Base-by-base conservation (phyloP, 2,113 vertebrate genomes). In the Sigmodon hispidus region DNA sequence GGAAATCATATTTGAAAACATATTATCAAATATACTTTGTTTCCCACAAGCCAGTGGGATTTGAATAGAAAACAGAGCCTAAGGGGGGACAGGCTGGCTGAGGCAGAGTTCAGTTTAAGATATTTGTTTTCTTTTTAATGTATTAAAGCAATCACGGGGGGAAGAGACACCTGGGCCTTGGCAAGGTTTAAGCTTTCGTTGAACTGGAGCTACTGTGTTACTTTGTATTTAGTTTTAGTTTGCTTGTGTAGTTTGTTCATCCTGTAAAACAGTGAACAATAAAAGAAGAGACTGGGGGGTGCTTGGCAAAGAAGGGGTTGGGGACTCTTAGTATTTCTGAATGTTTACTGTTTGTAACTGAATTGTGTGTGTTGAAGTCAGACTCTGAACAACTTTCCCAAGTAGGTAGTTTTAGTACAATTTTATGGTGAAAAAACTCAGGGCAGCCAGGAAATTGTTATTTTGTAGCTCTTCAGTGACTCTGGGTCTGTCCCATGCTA, bases 21-120 rank as follows among this genome's bases (percentile, higher is more conserved):
- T 79, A 79, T 95, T 85, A 76, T 93, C 43, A 92, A 85, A 70
- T 76, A 87, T 11, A 67, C 70, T 96, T 91, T 84, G 57, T 94
- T 73, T 96, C 45, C 36, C 22, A 90, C 52, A 26, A 22, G n/a
- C n/a, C 83, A 94, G 40, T 65, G 57, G 90, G n/a, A 50, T 87
- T 63, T 86, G 59, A 61, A 34, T 84, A 70, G 70, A 48, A 96
- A 94, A 88, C n/a, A 70, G 63, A 81, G 93, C 34, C 55, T 34
- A 75, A 80, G 72, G 40, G 40, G 45, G n/a, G 87, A 40, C 34
- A 65, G 52, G 40, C 93, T 79, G 50, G 26, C 86, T n/a, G 52
- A 69, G 36, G 57, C n/a, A 26, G 50, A 36, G 72, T 94, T 90
- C 90, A 79, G 67, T 69, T 93, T 13, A 94, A 59, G 95, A 84